Evolutionary conservation across 2,888 invertebrate species (phyloP).

Genomic region (Nebria brevicollis): DNA sequence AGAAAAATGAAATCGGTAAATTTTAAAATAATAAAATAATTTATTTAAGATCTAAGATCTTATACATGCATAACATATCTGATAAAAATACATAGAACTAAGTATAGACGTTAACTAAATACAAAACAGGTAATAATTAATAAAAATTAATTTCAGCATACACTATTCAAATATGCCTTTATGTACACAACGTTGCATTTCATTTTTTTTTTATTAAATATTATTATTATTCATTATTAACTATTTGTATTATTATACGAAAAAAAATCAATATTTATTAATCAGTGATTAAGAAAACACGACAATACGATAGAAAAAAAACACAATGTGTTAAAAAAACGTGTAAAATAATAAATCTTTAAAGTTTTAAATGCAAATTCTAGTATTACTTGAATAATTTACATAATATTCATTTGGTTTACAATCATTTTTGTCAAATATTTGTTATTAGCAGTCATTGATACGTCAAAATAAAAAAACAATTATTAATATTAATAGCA

Average conservation of each 20-base stretch:
- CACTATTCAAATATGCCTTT: slow-evolving; percentile 42
- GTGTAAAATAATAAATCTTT: slow-evolving; percentile 27
- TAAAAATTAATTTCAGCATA: slow-evolving; percentile 45
- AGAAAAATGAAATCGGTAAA: slow-evolving; percentile 27
- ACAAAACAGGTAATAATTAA: slow-evolving; percentile 44
- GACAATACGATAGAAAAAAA: slow-evolving; percentile 72
- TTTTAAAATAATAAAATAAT: slow-evolving; percentile 47
- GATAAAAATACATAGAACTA: slow-evolving; percentile 46
- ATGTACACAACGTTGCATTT: slow-evolving; percentile 37
- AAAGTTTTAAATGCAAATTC: slow-evolving; percentile 39
- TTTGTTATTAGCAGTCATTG: slow-evolving; percentile 40
- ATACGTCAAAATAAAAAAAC: slow-evolving; percentile 32
- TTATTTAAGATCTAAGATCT: slow-evolving; percentile 46
- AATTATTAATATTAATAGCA: slow-evolving; percentile 23
- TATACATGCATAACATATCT: slow-evolving; percentile 46
- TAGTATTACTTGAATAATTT: slow-evolving; percentile 20
- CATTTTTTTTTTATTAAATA: slow-evolving; percentile 40
- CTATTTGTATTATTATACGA: slow-evolving; percentile 34
- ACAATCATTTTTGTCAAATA: slow-evolving; percentile 5
- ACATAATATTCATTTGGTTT: slow-evolving; percentile 15
- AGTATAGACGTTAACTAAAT: slow-evolving; percentile 45
- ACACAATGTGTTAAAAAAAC: slow-evolving; percentile 29
- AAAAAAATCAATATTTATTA: slow-evolving; percentile 19
- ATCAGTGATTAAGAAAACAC: slow-evolving; percentile 58
- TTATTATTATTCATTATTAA: slow-evolving; percentile 35